Evolutionary conservation across 2,888 invertebrate genomes (phyloP).

Genomic region (Gortyna flavago): DNA sequence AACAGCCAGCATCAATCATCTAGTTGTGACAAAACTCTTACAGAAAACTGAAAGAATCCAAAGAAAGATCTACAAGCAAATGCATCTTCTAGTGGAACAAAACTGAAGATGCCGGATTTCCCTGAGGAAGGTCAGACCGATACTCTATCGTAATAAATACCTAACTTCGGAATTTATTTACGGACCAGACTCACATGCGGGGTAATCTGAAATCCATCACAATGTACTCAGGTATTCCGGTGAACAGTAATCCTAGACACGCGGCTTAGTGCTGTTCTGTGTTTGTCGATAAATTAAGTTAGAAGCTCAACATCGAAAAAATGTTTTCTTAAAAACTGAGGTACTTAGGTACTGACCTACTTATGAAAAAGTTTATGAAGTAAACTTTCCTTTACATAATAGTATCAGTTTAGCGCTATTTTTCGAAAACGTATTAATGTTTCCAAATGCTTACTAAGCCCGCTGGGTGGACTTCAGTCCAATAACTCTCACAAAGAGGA

Average conservation of each 20-base stretch:
- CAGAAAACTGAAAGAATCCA: not conserved
- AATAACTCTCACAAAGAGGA: no score
- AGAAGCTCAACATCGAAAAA: not conserved
- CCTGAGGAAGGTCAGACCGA: slow-evolving; percentile 33
- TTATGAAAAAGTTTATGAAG: not conserved
- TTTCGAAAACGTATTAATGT: not conserved
- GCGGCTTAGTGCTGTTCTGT: slow-evolving; percentile 48
- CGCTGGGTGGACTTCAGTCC: no score
- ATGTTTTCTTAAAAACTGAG: not conserved
- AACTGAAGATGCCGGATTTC: slow-evolving; percentile 43
- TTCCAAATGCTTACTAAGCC: not conserved
- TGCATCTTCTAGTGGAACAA: slow-evolving; percentile 37
- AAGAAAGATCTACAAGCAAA: not conserved
- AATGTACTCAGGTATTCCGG: slow-evolving; percentile 65
- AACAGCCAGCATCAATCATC: slow-evolving; percentile 16
- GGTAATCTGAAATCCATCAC: slow-evolving; percentile 61
- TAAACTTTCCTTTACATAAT: not conserved
- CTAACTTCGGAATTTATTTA: slow-evolving; percentile 50
- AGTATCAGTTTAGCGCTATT: not conserved
- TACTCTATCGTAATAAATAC: slow-evolving; percentile 51
- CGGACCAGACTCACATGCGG: slow-evolving; percentile 39
- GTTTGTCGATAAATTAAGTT: slow-evolving; percentile 15
- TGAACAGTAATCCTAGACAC: slow-evolving; percentile 62
- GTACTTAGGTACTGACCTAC: not conserved
- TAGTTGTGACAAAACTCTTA: slow-evolving; percentile 2